Percentiles rank a stretch among this genome's conserved stretches.
phyloP scores from a whole-genome alignment of 2,113 vertebrate species.

The Riparia riparia region DNA sequence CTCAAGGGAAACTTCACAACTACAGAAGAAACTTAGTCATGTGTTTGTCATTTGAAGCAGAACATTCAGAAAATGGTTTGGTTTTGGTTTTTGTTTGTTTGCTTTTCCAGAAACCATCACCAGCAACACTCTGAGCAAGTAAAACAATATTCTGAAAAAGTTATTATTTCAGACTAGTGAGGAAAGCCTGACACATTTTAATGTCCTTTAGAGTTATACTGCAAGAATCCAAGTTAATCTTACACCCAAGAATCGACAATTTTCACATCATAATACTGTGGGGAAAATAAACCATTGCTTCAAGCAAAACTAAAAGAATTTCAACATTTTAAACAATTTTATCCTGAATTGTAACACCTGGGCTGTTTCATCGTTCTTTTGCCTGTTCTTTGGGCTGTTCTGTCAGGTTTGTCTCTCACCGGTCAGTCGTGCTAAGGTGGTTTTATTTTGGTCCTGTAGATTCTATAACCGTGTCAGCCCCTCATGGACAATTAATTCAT shows the following conservation, averaged over 20 bases:
- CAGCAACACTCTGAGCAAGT: not conserved
- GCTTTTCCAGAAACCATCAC: not conserved
- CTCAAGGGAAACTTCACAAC: not conserved
- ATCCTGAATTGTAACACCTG: not conserved
- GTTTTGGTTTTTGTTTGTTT: not conserved
- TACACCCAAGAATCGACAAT: not conserved
- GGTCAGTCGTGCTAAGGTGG: not conserved
- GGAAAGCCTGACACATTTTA: not conserved
- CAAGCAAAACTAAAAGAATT: not conserved
- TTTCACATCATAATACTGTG: not conserved
- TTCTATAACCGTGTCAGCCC: not conserved
- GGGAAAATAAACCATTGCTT: not conserved
- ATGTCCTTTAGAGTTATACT: not conserved
- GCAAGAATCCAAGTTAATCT: not conserved
- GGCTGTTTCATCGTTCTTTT: not conserved
- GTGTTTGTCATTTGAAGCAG: not conserved
- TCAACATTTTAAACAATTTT: not conserved
- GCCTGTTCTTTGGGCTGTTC: not conserved
- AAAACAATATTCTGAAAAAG: not conserved
- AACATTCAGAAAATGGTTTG: not conserved
- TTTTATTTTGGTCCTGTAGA: conserved; percentile 44
- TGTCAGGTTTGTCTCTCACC: not conserved
- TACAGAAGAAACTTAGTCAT: not conserved
- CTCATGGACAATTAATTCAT: not conserved
- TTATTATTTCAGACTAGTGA: not conserved